These are phyloP conservation scores for Albula goreensis DNA, from an alignment of 2,113 vertebrate genomes.

Conservation along the genomic window DNA sequence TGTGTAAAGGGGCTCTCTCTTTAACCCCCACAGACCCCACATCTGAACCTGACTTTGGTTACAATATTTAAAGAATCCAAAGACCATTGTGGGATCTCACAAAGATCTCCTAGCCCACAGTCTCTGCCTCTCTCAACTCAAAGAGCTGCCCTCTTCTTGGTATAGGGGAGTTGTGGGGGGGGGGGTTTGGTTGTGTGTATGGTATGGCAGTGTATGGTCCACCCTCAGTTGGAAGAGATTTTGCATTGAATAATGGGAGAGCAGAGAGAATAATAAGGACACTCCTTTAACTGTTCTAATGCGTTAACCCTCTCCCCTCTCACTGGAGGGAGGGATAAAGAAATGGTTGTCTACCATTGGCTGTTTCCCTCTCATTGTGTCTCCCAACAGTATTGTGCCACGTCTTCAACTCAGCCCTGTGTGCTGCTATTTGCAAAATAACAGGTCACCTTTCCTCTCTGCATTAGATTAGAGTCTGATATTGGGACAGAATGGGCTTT, in stretches of 20 bases:
- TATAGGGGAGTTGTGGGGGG: not conserved
- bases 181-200: not conserved
- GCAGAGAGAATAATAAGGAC: slow-evolving; percentile 16
- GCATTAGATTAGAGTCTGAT: not conserved
- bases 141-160: not conserved
- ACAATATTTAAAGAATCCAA: slow-evolving; percentile 19
- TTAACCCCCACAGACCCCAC: slow-evolving; percentile 28
- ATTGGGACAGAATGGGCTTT: not conserved
- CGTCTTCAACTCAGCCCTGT: not conserved
- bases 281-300: slow-evolving; percentile 20
- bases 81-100: slow-evolving; percentile 14
- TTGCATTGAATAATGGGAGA: slow-evolving; percentile 8
- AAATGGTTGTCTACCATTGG: slow-evolving; percentile 1
- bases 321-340: not conserved
- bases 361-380: slow-evolving; percentile 22
- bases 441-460: not conserved
- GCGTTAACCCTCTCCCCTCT: slow-evolving; percentile 21
- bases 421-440: not conserved
- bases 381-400: slow-evolving; percentile 26
- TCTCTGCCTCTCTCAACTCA: not conserved
- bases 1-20: slow-evolving; percentile 26
- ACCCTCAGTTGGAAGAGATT: slow-evolving; percentile 8
- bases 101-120: slow-evolving; percentile 18
- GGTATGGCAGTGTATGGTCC: slow-evolving; percentile 6
- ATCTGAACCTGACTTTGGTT: slow-evolving; percentile 30